Conservation (phyloP, 2,888 invertebrate genomes). For the Embidobia sp. region DNA sequence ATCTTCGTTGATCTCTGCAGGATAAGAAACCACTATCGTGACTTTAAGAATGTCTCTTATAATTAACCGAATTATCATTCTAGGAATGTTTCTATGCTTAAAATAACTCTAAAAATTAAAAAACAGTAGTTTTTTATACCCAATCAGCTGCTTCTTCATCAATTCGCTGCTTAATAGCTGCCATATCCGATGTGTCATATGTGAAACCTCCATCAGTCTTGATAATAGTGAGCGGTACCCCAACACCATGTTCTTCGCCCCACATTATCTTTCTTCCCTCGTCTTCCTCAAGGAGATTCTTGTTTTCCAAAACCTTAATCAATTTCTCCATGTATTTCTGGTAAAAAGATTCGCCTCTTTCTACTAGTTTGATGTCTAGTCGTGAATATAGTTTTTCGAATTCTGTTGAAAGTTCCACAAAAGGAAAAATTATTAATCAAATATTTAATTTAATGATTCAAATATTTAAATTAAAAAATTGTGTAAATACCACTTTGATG, state of each 20-base stretch:
- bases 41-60: no score
- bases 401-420: no score
- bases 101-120: no score
- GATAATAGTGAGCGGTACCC: slow-evolving; percentile 95
- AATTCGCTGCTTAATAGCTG: slow-evolving; percentile 92
- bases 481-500: no score
- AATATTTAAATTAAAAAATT: no score
- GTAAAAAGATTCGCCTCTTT: slow-evolving; percentile 98
- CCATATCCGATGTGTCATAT: slow-evolving; percentile 99
- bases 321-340: slow-evolving; percentile 93
- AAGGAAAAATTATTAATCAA: not conserved
- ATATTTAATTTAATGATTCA: not conserved
- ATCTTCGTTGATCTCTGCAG: no score
- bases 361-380: slow-evolving; percentile 88
- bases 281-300: slow-evolving; percentile 89
- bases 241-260: slow-evolving; percentile 85
- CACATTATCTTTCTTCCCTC: slow-evolving; percentile 94
- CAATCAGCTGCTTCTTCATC: slow-evolving; percentile 93
- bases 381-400: slow-evolving; percentile 95
- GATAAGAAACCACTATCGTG: no score
- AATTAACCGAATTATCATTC: no score
- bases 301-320: slow-evolving; percentile 88
- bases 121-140: no score
- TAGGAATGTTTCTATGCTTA: no score
- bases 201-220: slow-evolving; percentile 99